These are phyloP conservation scores for Anableps anableps DNA, from an alignment of 2,797 vertebrate genomes.

Conservation along the genomic window DNA sequence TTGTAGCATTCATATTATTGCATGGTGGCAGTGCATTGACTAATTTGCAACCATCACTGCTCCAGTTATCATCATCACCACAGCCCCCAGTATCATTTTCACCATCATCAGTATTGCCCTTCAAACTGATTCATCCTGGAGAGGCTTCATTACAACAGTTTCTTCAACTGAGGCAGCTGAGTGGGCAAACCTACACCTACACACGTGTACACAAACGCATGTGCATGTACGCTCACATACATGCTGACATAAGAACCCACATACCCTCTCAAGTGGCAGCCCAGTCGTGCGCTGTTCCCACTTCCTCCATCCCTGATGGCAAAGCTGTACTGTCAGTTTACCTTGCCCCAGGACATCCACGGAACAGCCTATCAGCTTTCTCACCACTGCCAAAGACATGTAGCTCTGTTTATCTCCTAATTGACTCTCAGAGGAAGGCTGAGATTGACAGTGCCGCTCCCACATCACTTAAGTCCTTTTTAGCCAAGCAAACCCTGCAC, in stretches of 20 bases:
- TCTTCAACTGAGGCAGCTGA: constrained; percentile 38
- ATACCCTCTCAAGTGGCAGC: constrained; percentile 62
- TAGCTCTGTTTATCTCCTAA: constrained; percentile 88
- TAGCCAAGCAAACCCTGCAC: constrained; percentile 71
- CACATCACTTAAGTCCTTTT: constrained; percentile 79
- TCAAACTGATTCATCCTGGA: constrained; percentile 32
- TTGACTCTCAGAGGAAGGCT: constrained; percentile 87
- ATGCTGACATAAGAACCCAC: constrained; percentile 47
- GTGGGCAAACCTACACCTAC: constrained; percentile 15
- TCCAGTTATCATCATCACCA: constrained; percentile 16
- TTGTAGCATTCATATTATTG: constrained; percentile 4
- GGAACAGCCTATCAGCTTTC: constrained; percentile 79
- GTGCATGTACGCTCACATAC: constrained; percentile 16
- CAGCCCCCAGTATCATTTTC: constrained; percentile 29
- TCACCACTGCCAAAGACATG: constrained; percentile 79
- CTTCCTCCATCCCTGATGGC: constrained; percentile 75
- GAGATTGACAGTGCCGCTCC: constrained; percentile 81
- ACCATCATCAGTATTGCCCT: constrained; percentile 24
- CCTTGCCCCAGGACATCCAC: constrained; percentile 86
- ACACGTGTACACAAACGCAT: constrained; percentile 2
- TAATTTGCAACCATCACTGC: constrained; percentile 34
- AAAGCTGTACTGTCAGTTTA: constrained; percentile 80
- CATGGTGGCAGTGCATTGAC: constrained; percentile 16
- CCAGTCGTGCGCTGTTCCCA: constrained; percentile 67
- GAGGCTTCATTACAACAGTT: constrained; percentile 37